Evolutionary conservation across 1,140 invertebrate genomes (phyloP).

Genomic region (Panagrolaimus sp.): DNA sequence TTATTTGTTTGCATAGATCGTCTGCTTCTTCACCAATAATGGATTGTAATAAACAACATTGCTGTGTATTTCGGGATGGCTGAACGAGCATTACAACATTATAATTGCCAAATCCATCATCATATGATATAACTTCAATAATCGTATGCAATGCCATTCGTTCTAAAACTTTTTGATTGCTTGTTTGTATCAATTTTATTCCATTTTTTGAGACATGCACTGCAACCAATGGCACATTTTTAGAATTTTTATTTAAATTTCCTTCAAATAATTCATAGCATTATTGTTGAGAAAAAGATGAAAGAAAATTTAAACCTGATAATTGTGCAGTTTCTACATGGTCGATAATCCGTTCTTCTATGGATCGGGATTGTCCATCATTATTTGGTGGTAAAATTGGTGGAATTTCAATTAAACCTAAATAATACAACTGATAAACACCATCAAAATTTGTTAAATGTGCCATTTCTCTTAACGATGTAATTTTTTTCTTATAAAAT

Average conservation of each 20-base stretch:
- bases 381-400: neutral
- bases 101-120: constrained; percentile 10
- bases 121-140: neutral
- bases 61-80: neutral
- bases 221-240: neutral
- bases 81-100: constrained; percentile 6
- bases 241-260: neutral
- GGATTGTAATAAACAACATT: neutral
- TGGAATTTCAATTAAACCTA: neutral
- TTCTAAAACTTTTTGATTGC: neutral
- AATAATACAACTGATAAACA: neutral
- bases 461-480: no score
- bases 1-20: neutral
- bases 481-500: no score
- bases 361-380: neutral
- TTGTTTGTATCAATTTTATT: neutral
- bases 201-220: constrained; percentile 8
- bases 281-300: neutral
- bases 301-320: neutral
- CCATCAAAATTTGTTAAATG: no score
- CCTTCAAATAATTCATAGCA: neutral
- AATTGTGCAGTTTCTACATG: neutral
- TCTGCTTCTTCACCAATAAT: neutral
- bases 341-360: constrained; percentile 2
- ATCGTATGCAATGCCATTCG: constrained; percentile 4